Percentiles rank a stretch among this genome's conserved stretches.
phyloP scores from a whole-genome alignment of 1,140 invertebrate species.

The Theocolax elegans region DNA sequence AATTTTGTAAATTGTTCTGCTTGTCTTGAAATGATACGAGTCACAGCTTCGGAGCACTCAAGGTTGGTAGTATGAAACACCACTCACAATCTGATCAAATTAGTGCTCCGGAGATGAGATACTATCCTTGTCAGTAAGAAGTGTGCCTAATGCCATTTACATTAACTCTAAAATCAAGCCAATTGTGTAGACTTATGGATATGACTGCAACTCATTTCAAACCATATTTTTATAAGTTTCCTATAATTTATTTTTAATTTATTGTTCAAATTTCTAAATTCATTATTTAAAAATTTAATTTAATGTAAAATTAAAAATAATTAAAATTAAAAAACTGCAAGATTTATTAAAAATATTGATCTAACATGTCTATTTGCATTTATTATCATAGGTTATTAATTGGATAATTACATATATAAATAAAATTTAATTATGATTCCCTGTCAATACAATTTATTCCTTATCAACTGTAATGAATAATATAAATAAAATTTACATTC shows the following conservation, averaged over 20 bases:
- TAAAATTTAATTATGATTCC: too few relatives aligned
- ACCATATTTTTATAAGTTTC: neutral
- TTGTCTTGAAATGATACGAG: neutral
- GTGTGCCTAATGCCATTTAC: slow-evolving; percentile 31
- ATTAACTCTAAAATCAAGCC: slow-evolving; percentile 38
- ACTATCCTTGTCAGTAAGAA: slow-evolving; percentile 38
- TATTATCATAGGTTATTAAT: too few relatives aligned
- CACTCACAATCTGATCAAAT: slow-evolving; percentile 37
- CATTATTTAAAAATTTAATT: too few relatives aligned
- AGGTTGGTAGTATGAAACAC: slow-evolving; percentile 28
- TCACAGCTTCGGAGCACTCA: neutral
- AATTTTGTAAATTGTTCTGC: neutral
- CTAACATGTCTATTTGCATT: too few relatives aligned
- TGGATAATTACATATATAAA: too few relatives aligned
- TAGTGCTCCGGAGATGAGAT: slow-evolving; percentile 38
- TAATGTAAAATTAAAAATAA: too few relatives aligned
- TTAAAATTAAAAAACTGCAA: too few relatives aligned
- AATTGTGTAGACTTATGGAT: slow-evolving; percentile 27
- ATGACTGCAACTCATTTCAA: slow-evolving; percentile 1
- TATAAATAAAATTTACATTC: too few relatives aligned
- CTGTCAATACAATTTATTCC: too few relatives aligned
- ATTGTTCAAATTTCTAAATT: too few relatives aligned
- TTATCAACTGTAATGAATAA: too few relatives aligned
- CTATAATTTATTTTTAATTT: neutral
- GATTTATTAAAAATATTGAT: too few relatives aligned